Base-by-base conservation (phyloP, 2,888 invertebrate species). In the Doris montereyensis region DNA sequence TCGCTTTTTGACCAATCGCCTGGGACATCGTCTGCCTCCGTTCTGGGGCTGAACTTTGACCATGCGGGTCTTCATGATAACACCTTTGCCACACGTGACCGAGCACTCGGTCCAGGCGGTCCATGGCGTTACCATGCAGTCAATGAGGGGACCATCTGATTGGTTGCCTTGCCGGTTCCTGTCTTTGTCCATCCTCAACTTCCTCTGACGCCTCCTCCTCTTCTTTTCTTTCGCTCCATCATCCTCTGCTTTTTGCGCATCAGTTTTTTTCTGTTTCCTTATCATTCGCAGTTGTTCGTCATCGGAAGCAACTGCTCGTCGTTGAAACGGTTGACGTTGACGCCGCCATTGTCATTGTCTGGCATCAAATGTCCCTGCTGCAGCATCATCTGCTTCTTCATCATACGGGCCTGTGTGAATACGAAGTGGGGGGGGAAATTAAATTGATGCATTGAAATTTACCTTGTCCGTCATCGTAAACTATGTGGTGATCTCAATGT, bases 51-150 rank as follows among this genome's bases (percentile, higher is more conserved):
- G 82, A n/a, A 82, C 82, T 73, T 88, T 88, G 21, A 91, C 85
- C 87, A 87, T 88, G 26, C 91, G 81, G 0, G 83, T 83, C 81
- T 86, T 85, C 52, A 77, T 83, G 8, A 78, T 82, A 28, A 82
- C 71, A 0, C 86, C 86, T 32, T 81, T 80, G 10, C 88, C 89
- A 82, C 90, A 90, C 0, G 88, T 88, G 35, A 85, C 87, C 0
- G 90, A 88, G 80, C 91, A 91, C 17, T 85, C 79, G 1, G 87
- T 84, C 90, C 90, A 90, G 2, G 85, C 82, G 0, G 88, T 82
- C 90, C 90, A 90, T 4, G 86, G 82, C 3, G 89, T 87, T 0
- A 89, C 86, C 85, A 88, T 85, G 83, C 90, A 90, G 83, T 90
- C 84, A 32, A 86, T 83, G 28, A 65, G 75, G 0, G 84, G 82